A percentile compares a stretch with the other conserved stretches of the same genome.
These are phyloP conservation scores for Sinocyclocheilus rhinocerous DNA, from an alignment of 2,113 vertebrate species.

Conservation along the genomic window DNA sequence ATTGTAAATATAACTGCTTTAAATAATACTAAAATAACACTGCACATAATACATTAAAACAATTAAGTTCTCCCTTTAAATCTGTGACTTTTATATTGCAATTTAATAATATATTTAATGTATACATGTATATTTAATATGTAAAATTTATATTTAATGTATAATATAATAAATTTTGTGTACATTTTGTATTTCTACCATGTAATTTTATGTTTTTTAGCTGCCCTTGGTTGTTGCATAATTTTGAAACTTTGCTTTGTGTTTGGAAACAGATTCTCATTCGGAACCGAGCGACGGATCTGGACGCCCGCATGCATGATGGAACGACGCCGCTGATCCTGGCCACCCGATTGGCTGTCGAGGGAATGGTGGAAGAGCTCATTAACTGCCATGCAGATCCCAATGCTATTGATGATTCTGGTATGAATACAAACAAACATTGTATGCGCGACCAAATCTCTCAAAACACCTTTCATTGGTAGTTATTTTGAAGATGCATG, in stretches of 20 bases:
- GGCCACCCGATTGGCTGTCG: constrained; percentile 91
- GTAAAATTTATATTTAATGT: not conserved
- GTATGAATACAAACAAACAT: constrained; percentile 68
- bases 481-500: not conserved
- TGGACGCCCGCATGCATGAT: constrained; percentile 94
- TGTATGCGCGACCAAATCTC: not conserved
- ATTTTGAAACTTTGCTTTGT: not conserved
- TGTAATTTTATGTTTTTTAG: not conserved
- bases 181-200: not conserved
- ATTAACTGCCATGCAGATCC: constrained; percentile 95
- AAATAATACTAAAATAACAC: too few species aligned
- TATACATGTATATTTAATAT: not conserved
- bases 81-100: too few species aligned
- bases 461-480: not conserved
- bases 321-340: constrained; percentile 95
- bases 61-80: too few species aligned
- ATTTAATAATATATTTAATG: too few species aligned
- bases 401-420: constrained; percentile 93
- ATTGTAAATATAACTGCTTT: too few species aligned
- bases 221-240: not conserved
- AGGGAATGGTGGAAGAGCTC: constrained; percentile 97
- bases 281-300: constrained; percentile 93
- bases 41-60: too few species aligned
- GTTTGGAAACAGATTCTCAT: constrained; percentile 85
- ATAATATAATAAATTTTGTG: not conserved